A percentile compares a stretch with the other conserved stretches of the same genome.
phyloP scores from a whole-genome alignment of 2,888 invertebrate species.

The Lycocerus yunnanus region DNA sequence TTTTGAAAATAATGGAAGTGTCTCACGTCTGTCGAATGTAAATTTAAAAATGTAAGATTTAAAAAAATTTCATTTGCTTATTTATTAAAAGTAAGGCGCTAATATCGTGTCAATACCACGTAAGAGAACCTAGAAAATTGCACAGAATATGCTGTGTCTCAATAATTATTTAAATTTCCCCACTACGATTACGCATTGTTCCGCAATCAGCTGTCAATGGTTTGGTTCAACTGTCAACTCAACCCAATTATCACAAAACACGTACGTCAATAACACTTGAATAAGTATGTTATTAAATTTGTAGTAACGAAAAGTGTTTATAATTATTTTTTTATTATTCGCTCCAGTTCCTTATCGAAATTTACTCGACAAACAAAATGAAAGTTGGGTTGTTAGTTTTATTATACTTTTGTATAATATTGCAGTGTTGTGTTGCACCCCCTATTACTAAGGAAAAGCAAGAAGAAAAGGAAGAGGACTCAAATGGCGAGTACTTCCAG shows the following conservation, averaged over 20 bases:
- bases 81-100: too few species aligned
- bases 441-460: constrained; percentile 54
- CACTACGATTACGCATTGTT: background rate
- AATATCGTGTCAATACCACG: too few species aligned
- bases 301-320: background rate
- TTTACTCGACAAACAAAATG: background rate
- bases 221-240: background rate
- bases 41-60: too few species aligned
- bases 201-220: background rate
- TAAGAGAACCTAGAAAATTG: too few species aligned
- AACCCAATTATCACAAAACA: background rate
- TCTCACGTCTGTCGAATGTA: background rate
- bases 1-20: background rate
- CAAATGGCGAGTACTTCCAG: constrained; percentile 45
- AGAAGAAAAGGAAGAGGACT: constrained; percentile 44
- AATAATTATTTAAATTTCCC: too few species aligned
- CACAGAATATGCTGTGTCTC: too few species aligned
- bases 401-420: constrained; percentile 2
- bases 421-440: constrained; percentile 50
- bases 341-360: background rate
- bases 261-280: background rate
- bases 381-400: background rate
- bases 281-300: background rate
- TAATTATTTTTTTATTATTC: too few species aligned
- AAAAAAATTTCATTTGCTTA: too few species aligned